Evolutionary conservation across 37 sponge, comb jelly and placozoan genomes (phyloP), one percentile per base, ranked within the genome.

Genomic region (Tethya wilhelma): DNA sequence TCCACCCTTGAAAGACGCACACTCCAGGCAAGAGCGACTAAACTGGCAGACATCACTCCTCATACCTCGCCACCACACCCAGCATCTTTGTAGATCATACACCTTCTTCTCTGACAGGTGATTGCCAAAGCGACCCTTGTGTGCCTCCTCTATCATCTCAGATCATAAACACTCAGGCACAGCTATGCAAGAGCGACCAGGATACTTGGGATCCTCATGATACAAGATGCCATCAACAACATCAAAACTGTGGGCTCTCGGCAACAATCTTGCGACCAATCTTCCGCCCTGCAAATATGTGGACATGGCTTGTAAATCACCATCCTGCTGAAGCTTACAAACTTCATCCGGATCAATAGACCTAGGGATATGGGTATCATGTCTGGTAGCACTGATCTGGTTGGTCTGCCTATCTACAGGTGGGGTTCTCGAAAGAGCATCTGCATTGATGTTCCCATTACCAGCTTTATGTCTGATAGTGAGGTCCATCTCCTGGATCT

Each of bases 31-130:
- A 29, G 79, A 42, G 2, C 46, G 28, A 53, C 87, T 80, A 46
- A 69, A 80, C 20, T 11, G 20, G 46, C 41, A 43, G 36, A 73
- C 60, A 53, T 87, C 75, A 37, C 34, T 58, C 78, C 79, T 73
- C 82, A 80, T 87, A 23, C 88, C 82, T 40, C 37, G 49, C 74
- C 75, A 79, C 80, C 79, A 79, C 8, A 57, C 28, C 33, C 37
- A 0, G 25, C 67, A 29, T 37, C 72, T 41, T 20, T 76, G 60
- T 23, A 28, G 59, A 20, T 59, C 56, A 42, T 83, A 74, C 30
- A 86, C 58, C 59, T 79, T 41, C 69, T 71, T 79, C 20, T 69
- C 73, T 2, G 86, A 43, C 29, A 86, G 31, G 72, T 86, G 79
- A 32, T 74, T 79, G 19, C 67, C 79, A 67, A 86, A 86, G 6